Percentiles rank a stretch among this genome's conserved stretches.
phyloP scores from a whole-genome alignment of 2,113 vertebrate species.

The Epinephelus fuscoguttatus region DNA sequence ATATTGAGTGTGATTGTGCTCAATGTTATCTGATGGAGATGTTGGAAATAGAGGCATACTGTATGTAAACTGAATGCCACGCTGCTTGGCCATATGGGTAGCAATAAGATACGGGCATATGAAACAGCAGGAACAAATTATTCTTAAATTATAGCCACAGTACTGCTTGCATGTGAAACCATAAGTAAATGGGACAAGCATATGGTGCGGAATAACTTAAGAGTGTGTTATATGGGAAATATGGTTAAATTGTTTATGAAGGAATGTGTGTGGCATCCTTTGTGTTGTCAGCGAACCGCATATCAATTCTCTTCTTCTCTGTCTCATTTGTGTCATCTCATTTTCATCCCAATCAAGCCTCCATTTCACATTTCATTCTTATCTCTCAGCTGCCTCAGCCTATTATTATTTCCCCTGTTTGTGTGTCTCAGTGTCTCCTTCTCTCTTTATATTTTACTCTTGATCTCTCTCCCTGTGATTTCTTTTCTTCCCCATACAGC shows the following conservation, averaged over 20 bases:
- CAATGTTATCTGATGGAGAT: constrained; percentile 82
- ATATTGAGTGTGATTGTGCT: constrained; percentile 78
- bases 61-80: constrained; percentile 74
- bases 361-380: constrained; percentile 69
- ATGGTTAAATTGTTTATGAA: constrained; percentile 70
- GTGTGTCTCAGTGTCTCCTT: constrained; percentile 51
- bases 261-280: constrained; percentile 57
- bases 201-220: constrained; percentile 72
- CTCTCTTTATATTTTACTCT: constrained; percentile 53
- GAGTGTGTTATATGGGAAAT: constrained; percentile 58
- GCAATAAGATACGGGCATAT: constrained; percentile 74
- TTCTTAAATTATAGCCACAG: constrained; percentile 77
- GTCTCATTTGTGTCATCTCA: constrained; percentile 75
- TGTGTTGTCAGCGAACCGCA: constrained; percentile 58
- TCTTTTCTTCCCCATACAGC: constrained; percentile 31
- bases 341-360: constrained; percentile 76
- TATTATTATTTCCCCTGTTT: constrained; percentile 64
- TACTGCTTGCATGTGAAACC: constrained; percentile 60
- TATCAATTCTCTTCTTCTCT: constrained; percentile 65
- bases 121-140: constrained; percentile 81
- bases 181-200: constrained; percentile 73
- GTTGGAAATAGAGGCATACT: constrained; percentile 68
- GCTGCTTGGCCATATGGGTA: constrained; percentile 74
- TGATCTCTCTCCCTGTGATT: constrained; percentile 64
- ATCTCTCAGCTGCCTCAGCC: constrained; percentile 60